These are phyloP conservation scores for Emys orbicularis DNA, from an alignment of 2,797 vertebrate genomes.

Conservation along the genomic window DNA sequence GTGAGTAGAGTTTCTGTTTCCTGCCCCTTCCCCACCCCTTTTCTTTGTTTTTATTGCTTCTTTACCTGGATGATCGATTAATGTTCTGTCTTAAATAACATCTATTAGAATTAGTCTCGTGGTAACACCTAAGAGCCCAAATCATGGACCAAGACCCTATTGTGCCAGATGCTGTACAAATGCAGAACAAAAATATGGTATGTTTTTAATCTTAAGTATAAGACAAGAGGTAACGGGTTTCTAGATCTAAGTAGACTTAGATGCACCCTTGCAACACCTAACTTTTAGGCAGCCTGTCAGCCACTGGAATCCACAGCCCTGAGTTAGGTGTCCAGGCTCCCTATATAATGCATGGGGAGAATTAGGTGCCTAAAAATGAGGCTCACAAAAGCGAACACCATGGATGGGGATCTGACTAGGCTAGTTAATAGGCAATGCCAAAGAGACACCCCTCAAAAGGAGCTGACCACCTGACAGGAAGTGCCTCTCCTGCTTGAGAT, in stretches of 20 bases:
- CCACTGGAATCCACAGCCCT: background rate
- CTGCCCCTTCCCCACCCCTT: background rate
- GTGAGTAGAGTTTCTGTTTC: background rate
- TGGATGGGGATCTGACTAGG: background rate
- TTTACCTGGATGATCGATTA: background rate
- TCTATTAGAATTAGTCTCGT: slow-evolving; percentile 11
- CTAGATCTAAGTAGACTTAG: background rate
- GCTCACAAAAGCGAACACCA: background rate
- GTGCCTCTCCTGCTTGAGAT: background rate
- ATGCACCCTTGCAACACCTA: background rate
- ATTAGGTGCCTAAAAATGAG: background rate
- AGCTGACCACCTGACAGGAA: background rate
- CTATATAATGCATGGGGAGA: background rate
- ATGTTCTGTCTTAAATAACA: slow-evolving; percentile 14
- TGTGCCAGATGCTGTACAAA: background rate
- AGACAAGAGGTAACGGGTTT: background rate
- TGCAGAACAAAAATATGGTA: background rate
- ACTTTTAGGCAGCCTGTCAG: background rate
- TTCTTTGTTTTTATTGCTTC: background rate
- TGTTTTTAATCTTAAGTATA: background rate
- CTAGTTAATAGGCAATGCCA: background rate
- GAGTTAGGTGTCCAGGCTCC: background rate
- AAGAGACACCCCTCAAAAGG: background rate
- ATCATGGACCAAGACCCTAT: background rate
- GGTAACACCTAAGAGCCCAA: background rate